These are phyloP conservation scores for Aplysia californica DNA, from an alignment of 1,140 invertebrate genomes.

Conservation along the genomic window DNA sequence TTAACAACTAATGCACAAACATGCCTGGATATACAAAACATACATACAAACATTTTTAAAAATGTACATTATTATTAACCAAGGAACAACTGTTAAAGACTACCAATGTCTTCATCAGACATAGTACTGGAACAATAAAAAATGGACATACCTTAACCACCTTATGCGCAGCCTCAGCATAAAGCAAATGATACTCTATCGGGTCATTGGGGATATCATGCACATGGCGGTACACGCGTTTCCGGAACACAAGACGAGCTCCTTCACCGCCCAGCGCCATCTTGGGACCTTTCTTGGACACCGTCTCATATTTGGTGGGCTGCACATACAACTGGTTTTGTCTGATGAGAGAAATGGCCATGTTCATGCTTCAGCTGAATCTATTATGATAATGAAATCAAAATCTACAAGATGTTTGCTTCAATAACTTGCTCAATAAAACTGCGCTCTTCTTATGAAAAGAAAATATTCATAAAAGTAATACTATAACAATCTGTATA, in stretches of 20 bases:
- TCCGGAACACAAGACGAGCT: constrained; percentile 93
- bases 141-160: constrained; percentile 91
- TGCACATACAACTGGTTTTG: constrained; percentile 56
- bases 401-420: too few species aligned
- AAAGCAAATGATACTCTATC: constrained; percentile 93
- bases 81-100: too few species aligned
- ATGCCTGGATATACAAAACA: too few species aligned
- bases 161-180: constrained; percentile 93
- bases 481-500: too few species aligned
- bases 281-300: constrained; percentile 65
- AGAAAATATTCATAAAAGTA: too few species aligned
- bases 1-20: too few species aligned
- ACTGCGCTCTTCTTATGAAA: too few species aligned
- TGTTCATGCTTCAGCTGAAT: too few species aligned
- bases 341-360: constrained; percentile 37
- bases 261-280: constrained; percentile 78
- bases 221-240: constrained; percentile 87
- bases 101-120: constrained; percentile 94
- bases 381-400: too few species aligned
- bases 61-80: too few species aligned
- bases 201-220: constrained; percentile 95
- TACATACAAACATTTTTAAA: too few species aligned
- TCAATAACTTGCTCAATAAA: too few species aligned
- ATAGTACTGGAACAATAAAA: constrained; percentile 66
- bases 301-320: constrained; percentile 65